A percentile compares a stretch with the other conserved stretches of the same genome.
Conservation (phyloP, 2,113 vertebrate genomes). For the Scophthalmus maximus region DNA sequence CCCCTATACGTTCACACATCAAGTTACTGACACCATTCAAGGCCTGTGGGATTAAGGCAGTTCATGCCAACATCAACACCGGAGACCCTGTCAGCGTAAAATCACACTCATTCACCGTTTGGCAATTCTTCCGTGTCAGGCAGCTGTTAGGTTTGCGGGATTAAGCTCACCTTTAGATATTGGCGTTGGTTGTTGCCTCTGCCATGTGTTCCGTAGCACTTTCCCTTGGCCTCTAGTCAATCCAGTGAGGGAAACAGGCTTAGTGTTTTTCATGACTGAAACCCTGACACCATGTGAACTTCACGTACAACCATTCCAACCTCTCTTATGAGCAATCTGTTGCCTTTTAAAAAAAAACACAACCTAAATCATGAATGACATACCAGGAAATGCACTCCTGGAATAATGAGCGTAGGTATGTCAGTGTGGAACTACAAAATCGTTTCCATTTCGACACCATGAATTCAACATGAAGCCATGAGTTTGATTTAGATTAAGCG, state of each 20-base stretch:
- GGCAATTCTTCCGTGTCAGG: neutral
- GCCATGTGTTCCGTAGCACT: conserved; percentile 26
- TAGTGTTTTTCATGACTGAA: neutral
- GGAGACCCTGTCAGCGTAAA: neutral
- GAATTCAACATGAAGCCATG: no score
- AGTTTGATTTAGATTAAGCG: neutral
- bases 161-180: neutral
- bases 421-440: neutral
- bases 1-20: conserved; percentile 18
- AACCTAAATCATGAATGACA: no score
- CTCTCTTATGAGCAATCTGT: no score
- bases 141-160: neutral
- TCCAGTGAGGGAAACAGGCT: conserved; percentile 13
- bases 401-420: neutral
- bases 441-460: neutral
- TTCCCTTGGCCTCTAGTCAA: conserved; percentile 29
- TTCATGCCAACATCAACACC: conserved; percentile 15
- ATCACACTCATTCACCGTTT: neutral
- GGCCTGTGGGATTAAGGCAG: neutral
- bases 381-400: no score
- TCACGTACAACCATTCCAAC: neutral
- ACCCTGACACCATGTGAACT: conserved; percentile 21
- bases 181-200: conserved; percentile 12
- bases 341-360: no score
- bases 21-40: conserved; percentile 33